A percentile compares a stretch with the other conserved stretches of the same genome.
phyloP scores from a whole-genome alignment of 2,888 invertebrate genomes.

The Lobophora halterata region DNA sequence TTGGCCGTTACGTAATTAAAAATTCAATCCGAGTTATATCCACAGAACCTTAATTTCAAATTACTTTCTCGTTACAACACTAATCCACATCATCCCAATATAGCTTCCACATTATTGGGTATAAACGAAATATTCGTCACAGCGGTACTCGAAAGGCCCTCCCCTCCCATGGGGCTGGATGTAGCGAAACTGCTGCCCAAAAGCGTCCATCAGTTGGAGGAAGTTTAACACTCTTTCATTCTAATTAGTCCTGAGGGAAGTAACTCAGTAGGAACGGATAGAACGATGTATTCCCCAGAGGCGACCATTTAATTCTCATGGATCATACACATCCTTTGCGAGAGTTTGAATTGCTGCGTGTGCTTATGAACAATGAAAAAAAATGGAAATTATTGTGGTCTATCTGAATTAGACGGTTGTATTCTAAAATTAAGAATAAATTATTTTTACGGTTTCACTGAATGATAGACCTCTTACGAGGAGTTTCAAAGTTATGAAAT shows the following conservation, averaged over 20 bases:
- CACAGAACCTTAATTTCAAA: slow-evolving; percentile 1
- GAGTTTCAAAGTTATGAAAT: too few species aligned
- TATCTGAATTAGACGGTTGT: too few species aligned
- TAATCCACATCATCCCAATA: too few species aligned
- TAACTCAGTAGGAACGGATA: slow-evolving; percentile 55
- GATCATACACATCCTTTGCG: slow-evolving; percentile 35
- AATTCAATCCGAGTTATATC: slow-evolving; percentile 4
- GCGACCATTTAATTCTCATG: slow-evolving; percentile 51
- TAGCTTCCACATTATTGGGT: slow-evolving; percentile 18
- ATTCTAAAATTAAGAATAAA: too few species aligned
- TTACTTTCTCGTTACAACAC: too few species aligned
- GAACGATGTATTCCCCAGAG: slow-evolving; percentile 44
- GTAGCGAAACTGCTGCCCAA: slow-evolving; percentile 46
- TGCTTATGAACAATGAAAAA: slow-evolving; percentile 10
- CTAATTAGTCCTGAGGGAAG: slow-evolving; percentile 63
- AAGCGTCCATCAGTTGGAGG: slow-evolving; percentile 55
- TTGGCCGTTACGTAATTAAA: slow-evolving; percentile 1
- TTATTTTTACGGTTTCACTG: too few species aligned
- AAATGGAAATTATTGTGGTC: too few species aligned
- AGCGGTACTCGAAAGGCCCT: slow-evolving; percentile 33
- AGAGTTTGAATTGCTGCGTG: slow-evolving; percentile 24
- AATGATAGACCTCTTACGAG: too few species aligned
- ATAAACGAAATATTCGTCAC: slow-evolving; percentile 44
- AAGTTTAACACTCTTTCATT: slow-evolving; percentile 74
- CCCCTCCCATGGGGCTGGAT: slow-evolving; percentile 35